Base-by-base conservation (phyloP, 2,797 vertebrate species). In the Setipinna tenuifilis region DNA sequence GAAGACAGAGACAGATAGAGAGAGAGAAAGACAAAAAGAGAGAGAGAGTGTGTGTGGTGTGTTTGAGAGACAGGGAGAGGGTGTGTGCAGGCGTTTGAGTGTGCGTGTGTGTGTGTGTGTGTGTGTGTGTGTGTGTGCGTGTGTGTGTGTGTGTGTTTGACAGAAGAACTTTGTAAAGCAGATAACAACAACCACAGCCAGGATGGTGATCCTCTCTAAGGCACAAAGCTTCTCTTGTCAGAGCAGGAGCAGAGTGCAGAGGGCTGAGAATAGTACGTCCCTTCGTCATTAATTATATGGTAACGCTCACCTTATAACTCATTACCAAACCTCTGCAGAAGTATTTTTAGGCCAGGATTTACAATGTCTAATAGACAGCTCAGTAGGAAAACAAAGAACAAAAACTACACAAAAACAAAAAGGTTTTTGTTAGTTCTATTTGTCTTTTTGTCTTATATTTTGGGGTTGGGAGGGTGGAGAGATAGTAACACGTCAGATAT, bases 71-170 rank as follows among this genome's bases (percentile, higher is more conserved):
- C 4, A 48, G 46, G 10, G 3, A 48, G 50, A 3, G 50, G 2
- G 50, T 54, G 50, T 54, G 50, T 54, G 50, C 9, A 6, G 2
- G 50, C 9, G 50, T 54, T 2, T 54, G 7, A 3, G 50, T 54
- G 50, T 54, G 65, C 21, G 65, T 71, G 65, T 19, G 65, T 71
- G 65, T 71, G 65, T 71, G 65, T 71, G 65, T 71, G 50, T 54
- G 50, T 54, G 50, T 54, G 50, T 54, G 50, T 54, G 50, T 54
- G 50, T 54, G 50, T 54, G 50, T 54, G 50, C 9, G 50, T 54
- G 50, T 54, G 50, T 54, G 50, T 54, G 50, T 54, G 50, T 54
- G 50, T 54, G 50, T 54, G 25, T 21, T 9, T 19, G 71, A 78
- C 17, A 78, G 17, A 78, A 44, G 31, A 78, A 78, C 71, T 59